Conservation (phyloP, 2,888 invertebrate genomes). For the Branchellion lobata region DNA sequence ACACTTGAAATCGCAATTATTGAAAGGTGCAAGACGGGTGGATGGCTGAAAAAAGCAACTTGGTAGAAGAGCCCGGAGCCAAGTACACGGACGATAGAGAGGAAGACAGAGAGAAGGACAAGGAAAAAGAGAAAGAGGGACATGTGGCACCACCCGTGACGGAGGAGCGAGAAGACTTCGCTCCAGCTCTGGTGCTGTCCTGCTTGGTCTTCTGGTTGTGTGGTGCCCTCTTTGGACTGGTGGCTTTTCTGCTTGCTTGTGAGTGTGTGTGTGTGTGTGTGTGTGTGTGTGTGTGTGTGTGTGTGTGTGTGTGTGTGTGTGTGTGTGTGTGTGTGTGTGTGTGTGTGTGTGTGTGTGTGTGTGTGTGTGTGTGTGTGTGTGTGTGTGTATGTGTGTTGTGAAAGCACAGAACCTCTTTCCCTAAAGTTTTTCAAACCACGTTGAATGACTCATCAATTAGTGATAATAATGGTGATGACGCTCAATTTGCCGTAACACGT, state of each 20-base stretch:
- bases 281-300: constrained; percentile 35
- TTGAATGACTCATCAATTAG: no score
- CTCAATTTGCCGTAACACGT: no score
- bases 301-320: constrained; percentile 36
- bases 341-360: constrained; percentile 22
- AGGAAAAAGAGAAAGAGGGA: background rate
- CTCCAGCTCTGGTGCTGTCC: constrained; percentile 5
- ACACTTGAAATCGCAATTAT: no score
- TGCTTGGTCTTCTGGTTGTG: constrained; percentile 22
- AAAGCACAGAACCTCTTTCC: no score
- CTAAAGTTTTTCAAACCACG: no score
- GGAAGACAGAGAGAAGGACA: background rate
- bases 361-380: no score
- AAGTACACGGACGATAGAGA: background rate
- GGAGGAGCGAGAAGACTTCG: background rate
- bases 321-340: constrained; percentile 34
- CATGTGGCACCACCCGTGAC: background rate
- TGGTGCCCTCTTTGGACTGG: background rate
- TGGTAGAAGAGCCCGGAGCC: no score
- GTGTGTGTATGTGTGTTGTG: no score
- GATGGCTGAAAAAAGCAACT: no score
- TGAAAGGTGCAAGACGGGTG: no score
- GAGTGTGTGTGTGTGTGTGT: constrained; percentile 21
- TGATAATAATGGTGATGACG: no score
- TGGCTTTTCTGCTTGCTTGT: constrained; percentile 20